These are phyloP conservation scores for Drosophila conformis DNA, from an alignment of 2,888 invertebrate genomes.

Conservation along the genomic window DNA sequence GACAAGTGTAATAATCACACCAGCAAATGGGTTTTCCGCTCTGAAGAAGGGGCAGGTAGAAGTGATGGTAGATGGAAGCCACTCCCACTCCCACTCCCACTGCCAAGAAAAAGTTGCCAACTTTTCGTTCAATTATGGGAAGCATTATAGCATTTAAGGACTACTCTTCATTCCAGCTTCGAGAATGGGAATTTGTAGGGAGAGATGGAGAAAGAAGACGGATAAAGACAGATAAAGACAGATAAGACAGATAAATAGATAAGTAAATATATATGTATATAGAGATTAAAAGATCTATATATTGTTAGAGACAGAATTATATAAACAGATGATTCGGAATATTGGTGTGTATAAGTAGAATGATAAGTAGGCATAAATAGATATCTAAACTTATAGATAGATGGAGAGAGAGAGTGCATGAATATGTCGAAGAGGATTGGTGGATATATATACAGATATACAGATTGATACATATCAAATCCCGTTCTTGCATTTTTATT, in stretches of 20 bases:
- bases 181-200: neutral
- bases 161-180: neutral
- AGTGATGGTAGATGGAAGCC: neutral
- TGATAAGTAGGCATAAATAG: neutral
- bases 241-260: too few species aligned
- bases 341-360: neutral
- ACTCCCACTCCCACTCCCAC: too few species aligned
- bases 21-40: constrained; percentile 1
- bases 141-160: neutral
- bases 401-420: neutral
- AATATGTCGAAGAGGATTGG: neutral
- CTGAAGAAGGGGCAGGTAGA: neutral
- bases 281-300: neutral
- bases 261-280: neutral
- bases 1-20: constrained; percentile 54
- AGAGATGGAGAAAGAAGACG: neutral
- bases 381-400: neutral
- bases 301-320: neutral
- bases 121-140: too few species aligned
- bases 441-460: neutral
- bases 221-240: too few species aligned
- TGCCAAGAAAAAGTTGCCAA: too few species aligned
- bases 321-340: neutral
- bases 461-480: neutral
- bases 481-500: neutral